Conservation (phyloP, 1,140 invertebrate species). For the Cotesia typhae region DNA sequence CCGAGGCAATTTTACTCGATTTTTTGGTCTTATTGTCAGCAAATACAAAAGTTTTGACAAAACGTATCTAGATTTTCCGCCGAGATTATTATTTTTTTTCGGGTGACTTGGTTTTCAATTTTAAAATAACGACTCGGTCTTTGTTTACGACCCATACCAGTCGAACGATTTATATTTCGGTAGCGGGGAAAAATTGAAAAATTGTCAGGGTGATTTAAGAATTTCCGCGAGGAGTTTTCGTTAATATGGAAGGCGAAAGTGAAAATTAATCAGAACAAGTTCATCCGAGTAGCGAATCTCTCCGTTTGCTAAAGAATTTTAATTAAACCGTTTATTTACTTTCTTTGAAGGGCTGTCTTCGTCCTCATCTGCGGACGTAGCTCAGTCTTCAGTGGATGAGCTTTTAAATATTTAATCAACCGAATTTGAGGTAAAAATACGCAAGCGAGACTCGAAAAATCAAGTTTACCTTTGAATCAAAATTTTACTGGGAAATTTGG, state of each 20-base stretch:
- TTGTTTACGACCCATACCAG: too few relatives aligned
- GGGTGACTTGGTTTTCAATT: not conserved
- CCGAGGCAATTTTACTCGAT: constrained; percentile 10
- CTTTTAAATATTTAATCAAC: too few relatives aligned
- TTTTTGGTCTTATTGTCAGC: constrained; percentile 6
- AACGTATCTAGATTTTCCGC: constrained; percentile 16
- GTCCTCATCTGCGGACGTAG: too few relatives aligned
- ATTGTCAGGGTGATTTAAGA: not conserved
- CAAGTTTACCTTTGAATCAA: too few relatives aligned
- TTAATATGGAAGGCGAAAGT: not conserved
- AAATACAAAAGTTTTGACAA: constrained; percentile 14
- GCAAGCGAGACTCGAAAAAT: too few relatives aligned
- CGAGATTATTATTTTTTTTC: constrained; percentile 21
- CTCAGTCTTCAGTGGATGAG: too few relatives aligned
- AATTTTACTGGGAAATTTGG: too few relatives aligned
- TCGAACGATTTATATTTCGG: too few relatives aligned
- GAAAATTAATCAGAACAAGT: constrained; percentile 14
- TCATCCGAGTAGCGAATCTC: constrained; percentile 9
- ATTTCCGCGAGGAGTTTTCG: not conserved
- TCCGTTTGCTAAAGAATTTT: constrained; percentile 15
- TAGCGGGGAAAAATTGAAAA: not conserved
- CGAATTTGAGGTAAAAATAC: too few relatives aligned
- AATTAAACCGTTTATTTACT: constrained; percentile 16
- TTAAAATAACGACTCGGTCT: too few relatives aligned
- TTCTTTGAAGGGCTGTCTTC: too few relatives aligned